Evolutionary conservation across 2,113 vertebrate genomes (phyloP), one percentile per base, ranked within the genome.

Genomic region (Condylura cristata): DNA sequence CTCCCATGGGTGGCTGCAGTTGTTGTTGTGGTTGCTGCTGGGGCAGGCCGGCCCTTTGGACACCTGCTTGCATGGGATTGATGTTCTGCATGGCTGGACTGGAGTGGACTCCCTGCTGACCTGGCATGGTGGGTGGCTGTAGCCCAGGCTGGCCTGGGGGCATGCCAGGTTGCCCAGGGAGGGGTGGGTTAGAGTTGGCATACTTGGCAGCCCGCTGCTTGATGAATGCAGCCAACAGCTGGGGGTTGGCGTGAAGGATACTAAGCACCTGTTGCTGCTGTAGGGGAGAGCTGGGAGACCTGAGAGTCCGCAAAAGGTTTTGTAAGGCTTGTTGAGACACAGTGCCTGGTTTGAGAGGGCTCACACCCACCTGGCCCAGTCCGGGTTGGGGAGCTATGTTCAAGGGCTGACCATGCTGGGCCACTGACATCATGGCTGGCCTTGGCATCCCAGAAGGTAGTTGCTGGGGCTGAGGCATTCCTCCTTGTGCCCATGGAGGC

Each of bases 181-280:
- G 97, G n/a, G 97, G 98, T 0, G 98, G 97, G 68, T 98, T 98
- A 44, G 98, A 98, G 46, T 85, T 98, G 1, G 99, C 99, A 4
- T 99, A 99, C 96, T 99, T 99, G 96, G 99, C 99, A 0, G 98
- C 99, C 92, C 99, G 98, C 97, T 99, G 99, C 95, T 99, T 99
- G 96, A 99, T 99, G 97, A 99, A 99, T 11, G 99, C 99, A 0
- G 99, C 99, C 98, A 99, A 98, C 44, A 99, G 99, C 82, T 99
- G 99, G 46, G 99, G 99, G 96, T 99, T 99, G 97, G 99, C 99
- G n/a, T 99, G 99, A 61, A 99, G 99, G 97, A 99, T 99, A 98
- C 99, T 99, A 83, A 99, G 98, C 97, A 99, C 98, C 97, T 99
- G 99, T 97, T 99, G 99, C 98, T 99, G 99, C 96, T 99, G 99